Percentiles rank a stretch among this genome's conserved stretches.
Conservation (phyloP, 2,888 invertebrate genomes). For the Ischnus inquisitorius region DNA sequence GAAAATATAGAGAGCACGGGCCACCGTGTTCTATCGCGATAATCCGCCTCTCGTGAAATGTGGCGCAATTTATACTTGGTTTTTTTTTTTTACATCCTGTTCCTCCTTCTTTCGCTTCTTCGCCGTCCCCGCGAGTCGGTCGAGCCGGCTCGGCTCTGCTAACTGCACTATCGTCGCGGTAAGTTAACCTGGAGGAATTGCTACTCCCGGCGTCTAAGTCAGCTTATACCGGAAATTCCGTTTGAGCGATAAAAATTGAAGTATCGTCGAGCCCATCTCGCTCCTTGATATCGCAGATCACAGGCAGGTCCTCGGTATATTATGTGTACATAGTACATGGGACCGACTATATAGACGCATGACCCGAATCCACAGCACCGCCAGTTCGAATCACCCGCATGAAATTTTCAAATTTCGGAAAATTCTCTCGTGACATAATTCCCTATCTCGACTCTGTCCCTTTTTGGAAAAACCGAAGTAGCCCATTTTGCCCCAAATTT, state of each 20-base stretch:
- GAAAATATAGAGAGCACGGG: constrained; percentile 6
- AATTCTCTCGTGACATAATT: too few relatives aligned
- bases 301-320: constrained; percentile 6
- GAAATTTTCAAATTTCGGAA: too few relatives aligned
- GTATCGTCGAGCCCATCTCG: constrained; percentile 50
- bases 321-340: not conserved
- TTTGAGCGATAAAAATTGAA: constrained; percentile 69
- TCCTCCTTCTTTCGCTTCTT: constrained; percentile 5
- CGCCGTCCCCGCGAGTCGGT: constrained; percentile 20
- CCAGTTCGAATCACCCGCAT: too few relatives aligned
- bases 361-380: too few relatives aligned
- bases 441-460: too few relatives aligned
- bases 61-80: constrained; percentile 46
- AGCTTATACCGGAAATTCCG: constrained; percentile 64
- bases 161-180: constrained; percentile 63
- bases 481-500: too few relatives aligned
- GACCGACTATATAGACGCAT: not conserved
- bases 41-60: constrained; percentile 53
- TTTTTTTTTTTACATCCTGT: not conserved
- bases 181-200: constrained; percentile 57
- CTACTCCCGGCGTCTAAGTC: constrained; percentile 36
- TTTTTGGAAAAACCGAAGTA: too few relatives aligned
- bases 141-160: constrained; percentile 27
- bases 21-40: constrained; percentile 60
- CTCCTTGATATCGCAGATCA: constrained; percentile 43